Percentiles rank a stretch among this genome's conserved stretches.
Evolutionary conservation across 2,888 invertebrate genomes (phyloP).

Genomic region (Tanytarsus gracilentus): DNA sequence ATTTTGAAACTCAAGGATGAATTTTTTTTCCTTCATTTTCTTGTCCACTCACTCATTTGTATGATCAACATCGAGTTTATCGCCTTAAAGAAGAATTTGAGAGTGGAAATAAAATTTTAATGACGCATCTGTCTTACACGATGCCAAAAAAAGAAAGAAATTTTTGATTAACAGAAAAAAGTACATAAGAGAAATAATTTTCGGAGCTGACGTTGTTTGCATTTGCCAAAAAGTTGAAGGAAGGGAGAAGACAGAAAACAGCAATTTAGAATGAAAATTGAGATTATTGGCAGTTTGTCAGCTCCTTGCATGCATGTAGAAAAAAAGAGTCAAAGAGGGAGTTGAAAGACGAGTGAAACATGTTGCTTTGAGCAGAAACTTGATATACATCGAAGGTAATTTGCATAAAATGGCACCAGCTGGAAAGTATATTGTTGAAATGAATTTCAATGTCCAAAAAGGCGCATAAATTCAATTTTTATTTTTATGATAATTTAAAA

Average conservation of each 20-base stretch:
- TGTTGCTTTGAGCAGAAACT: slow-evolving; percentile 2
- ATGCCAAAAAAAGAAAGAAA: not conserved
- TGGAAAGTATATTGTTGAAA: slow-evolving; percentile 11
- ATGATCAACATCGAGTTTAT: too few relatives aligned
- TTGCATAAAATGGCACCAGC: slow-evolving; percentile 18
- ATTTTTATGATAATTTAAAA: slow-evolving; percentile 24
- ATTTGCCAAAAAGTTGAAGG: not conserved
- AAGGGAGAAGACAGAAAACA: not conserved
- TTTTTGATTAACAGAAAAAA: not conserved
- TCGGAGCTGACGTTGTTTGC: not conserved
- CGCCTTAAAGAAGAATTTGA: not conserved
- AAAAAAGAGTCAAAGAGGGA: not conserved
- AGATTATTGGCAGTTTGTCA: slow-evolving; percentile 25
- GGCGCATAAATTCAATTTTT: too few relatives aligned
- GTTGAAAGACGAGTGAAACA: not conserved
- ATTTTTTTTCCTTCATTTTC: too few relatives aligned
- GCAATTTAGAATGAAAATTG: slow-evolving; percentile 13
- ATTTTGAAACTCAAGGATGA: too few relatives aligned
- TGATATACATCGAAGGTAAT: not conserved
- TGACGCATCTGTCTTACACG: not conserved
- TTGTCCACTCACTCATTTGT: too few relatives aligned
- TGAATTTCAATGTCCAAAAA: not conserved
- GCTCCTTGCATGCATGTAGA: not conserved
- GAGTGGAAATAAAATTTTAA: not conserved
- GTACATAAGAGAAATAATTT: not conserved